Percentiles rank a stretch among this genome's conserved stretches.
Conservation (phyloP, 1,140 invertebrate genomes). For the Panagrolaimus sp. region DNA sequence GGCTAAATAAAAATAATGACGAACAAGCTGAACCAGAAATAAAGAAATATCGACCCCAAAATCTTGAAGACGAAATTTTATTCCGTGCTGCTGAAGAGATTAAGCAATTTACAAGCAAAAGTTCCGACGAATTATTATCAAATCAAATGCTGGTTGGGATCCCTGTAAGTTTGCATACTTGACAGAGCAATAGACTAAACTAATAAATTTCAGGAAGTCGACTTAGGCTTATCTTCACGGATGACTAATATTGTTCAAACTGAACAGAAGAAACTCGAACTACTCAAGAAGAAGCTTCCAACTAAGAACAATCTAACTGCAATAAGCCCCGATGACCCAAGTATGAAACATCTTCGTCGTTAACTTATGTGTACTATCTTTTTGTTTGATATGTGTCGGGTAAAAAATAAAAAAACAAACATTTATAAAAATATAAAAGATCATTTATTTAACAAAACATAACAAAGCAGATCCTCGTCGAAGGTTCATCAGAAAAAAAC, state of each 20-base stretch:
- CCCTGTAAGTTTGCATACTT: too few relatives aligned
- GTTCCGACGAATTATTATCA: constrained; percentile 94
- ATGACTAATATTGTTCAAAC: constrained; percentile 57
- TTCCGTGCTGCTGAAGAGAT: constrained; percentile 49
- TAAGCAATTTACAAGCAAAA: constrained; percentile 63
- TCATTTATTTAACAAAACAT: constrained; percentile 16
- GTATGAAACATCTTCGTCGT: constrained; percentile 1
- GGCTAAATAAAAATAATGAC: constrained; percentile 18
- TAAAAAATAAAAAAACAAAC: background rate
- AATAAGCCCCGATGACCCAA: background rate
- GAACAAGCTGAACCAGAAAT: background rate
- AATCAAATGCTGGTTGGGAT: constrained; percentile 99
- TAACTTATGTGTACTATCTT: background rate
- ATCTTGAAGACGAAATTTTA: constrained; percentile 41
- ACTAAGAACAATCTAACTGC: background rate
- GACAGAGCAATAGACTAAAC: too few relatives aligned
- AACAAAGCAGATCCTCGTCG: background rate
- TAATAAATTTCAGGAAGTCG: too few relatives aligned
- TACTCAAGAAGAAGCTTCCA: constrained; percentile 27
- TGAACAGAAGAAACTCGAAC: constrained; percentile 52
- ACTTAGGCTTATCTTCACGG: constrained; percentile 77
- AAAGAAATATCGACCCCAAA: constrained; percentile 15
- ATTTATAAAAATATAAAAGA: background rate
- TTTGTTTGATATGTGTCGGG: background rate
- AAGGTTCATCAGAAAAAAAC: background rate